These are phyloP conservation scores for Cactoblastis cactorum DNA, from an alignment of 2,888 invertebrate genomes.

Conservation along the genomic window DNA sequence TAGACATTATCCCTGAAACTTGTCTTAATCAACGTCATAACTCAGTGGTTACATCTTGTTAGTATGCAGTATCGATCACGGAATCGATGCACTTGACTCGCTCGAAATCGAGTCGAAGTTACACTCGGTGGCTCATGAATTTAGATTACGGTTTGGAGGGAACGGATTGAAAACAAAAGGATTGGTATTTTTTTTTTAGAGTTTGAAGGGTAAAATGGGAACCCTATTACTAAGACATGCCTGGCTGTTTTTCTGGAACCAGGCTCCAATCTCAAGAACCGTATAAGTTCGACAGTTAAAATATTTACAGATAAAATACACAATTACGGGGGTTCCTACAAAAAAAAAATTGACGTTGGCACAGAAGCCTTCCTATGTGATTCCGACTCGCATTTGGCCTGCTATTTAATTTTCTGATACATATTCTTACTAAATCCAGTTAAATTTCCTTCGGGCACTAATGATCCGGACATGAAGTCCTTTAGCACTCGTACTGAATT, in stretches of 20 bases:
- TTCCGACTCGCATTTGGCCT: no score
- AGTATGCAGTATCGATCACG: conserved; percentile 14
- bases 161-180: not conserved
- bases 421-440: not conserved
- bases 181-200: no score
- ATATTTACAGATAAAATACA: no score
- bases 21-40: conserved; percentile 37
- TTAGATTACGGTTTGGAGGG: conserved; percentile 1
- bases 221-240: no score
- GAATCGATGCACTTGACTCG: conserved; percentile 9
- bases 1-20: conserved; percentile 24
- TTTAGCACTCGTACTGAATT: not conserved
- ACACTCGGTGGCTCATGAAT: conserved; percentile 3
- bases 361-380: no score
- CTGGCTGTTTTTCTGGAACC: no score
- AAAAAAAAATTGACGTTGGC: no score
- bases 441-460: not conserved
- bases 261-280: no score
- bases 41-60: conserved; percentile 19
- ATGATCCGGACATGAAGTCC: not conserved
- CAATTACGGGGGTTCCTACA: no score
- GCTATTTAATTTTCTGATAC: no score
- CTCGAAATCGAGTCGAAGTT: not conserved
- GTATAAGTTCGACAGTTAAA: no score
- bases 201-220: no score